These are phyloP conservation scores for Sphaeridia pumilis DNA, from an alignment of 2,888 invertebrate species.

Conservation along the genomic window DNA sequence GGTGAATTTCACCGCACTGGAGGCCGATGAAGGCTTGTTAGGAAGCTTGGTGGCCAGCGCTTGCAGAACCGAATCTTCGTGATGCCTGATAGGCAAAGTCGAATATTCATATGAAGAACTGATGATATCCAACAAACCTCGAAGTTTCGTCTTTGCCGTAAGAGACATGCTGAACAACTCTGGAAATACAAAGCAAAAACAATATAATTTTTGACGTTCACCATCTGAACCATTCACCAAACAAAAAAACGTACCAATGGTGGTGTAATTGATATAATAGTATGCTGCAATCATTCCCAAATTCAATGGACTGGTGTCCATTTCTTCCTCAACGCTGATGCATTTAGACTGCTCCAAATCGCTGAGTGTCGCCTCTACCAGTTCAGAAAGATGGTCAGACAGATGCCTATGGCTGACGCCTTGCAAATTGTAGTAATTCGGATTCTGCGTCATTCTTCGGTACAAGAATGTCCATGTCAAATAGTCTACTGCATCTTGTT, in stretches of 20 bases:
- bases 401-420: constrained; percentile 93
- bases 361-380: constrained; percentile 88
- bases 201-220: constrained; percentile 9
- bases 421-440: constrained; percentile 97
- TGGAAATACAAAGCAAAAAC: constrained; percentile 41
- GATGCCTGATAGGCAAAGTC: constrained; percentile 83
- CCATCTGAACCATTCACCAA: not conserved
- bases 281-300: constrained; percentile 99
- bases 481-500: constrained; percentile 99
- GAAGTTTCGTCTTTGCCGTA: constrained; percentile 93
- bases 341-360: constrained; percentile 95
- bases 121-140: constrained; percentile 93
- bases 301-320: constrained; percentile 93
- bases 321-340: constrained; percentile 93
- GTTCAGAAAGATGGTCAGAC: constrained; percentile 94
- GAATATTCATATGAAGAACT: constrained; percentile 96
- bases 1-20: constrained; percentile 62
- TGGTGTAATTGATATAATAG: constrained; percentile 99
- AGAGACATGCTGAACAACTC: constrained; percentile 95
- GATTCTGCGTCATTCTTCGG: constrained; percentile 92
- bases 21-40: constrained; percentile 58
- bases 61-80: constrained; percentile 78
- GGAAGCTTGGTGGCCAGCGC: constrained; percentile 50
- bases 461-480: constrained; percentile 99
- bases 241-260: constrained; percentile 59